Conservation (phyloP, 2,888 invertebrate species). For the Palloptera scutellata region DNA sequence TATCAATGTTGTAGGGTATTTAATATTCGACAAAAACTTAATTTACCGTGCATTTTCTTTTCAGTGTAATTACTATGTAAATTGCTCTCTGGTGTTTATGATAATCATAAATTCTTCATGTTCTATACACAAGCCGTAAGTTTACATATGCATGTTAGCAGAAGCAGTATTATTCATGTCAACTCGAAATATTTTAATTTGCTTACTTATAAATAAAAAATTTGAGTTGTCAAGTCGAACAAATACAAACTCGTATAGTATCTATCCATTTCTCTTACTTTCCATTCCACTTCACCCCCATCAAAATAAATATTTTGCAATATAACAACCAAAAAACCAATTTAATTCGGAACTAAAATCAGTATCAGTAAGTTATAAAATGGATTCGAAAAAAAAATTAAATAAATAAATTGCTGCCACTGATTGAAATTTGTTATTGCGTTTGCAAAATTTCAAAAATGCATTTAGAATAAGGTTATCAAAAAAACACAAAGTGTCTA, state of each 20-base stretch:
- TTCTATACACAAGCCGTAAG: slow-evolving; percentile 11
- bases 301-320: not conserved
- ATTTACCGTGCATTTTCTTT: too few relatives aligned
- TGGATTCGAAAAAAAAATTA: too few relatives aligned
- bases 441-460: slow-evolving; percentile 10
- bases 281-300: not conserved
- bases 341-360: not conserved
- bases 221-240: slow-evolving; percentile 9
- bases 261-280: too few relatives aligned
- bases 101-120: too few relatives aligned
- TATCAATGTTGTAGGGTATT: too few relatives aligned
- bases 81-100: too few relatives aligned
- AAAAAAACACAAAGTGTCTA: not conserved
- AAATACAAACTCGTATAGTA: not conserved
- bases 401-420: not conserved
- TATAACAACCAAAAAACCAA: not conserved
- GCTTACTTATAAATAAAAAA: not conserved
- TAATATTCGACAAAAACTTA: too few relatives aligned
- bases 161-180: not conserved
- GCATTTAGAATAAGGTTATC: slow-evolving; percentile 24
- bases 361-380: not conserved
- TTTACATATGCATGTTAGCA: slow-evolving; percentile 1
- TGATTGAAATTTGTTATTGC: slow-evolving; percentile 7
- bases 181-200: slow-evolving; percentile 8
- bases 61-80: too few relatives aligned